Evolutionary conservation across 2,888 invertebrate genomes (phyloP).

Genomic region (Ellobium chinense): DNA sequence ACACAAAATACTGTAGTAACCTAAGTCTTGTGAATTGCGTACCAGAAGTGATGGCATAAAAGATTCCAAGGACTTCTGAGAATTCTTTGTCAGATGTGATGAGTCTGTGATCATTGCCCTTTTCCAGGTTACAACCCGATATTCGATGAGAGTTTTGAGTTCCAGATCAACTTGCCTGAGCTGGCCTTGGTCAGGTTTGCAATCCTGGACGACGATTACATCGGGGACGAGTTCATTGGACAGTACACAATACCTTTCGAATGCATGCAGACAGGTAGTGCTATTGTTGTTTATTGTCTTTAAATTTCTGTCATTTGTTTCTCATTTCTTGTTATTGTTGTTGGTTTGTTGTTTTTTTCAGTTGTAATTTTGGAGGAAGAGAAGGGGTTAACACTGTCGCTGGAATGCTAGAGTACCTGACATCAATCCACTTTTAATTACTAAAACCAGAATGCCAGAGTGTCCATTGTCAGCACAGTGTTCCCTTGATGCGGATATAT

Average conservation of each 20-base stretch:
- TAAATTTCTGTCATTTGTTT: constrained; percentile 7
- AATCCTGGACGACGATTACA: constrained; percentile 81
- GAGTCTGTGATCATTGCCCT: neutral
- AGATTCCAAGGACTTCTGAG: too few species aligned
- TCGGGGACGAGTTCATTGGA: constrained; percentile 83
- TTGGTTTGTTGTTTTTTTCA: neutral
- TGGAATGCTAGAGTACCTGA: too few species aligned
- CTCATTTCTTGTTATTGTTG: neutral
- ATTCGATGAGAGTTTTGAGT: constrained; percentile 84
- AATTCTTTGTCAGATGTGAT: too few species aligned
- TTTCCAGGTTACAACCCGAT: constrained; percentile 81
- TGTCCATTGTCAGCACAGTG: too few species aligned
- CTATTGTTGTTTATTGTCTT: neutral
- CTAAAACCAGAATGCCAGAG: too few species aligned
- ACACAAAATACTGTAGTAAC: too few species aligned
- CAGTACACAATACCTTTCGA: constrained; percentile 83
- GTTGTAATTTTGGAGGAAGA: too few species aligned
- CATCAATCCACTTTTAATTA: too few species aligned
- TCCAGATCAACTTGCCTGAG: constrained; percentile 82
- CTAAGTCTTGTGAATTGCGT: too few species aligned
- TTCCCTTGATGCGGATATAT: too few species aligned
- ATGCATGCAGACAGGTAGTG: constrained; percentile 81
- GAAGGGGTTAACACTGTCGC: too few species aligned
- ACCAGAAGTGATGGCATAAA: too few species aligned
- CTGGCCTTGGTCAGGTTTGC: constrained; percentile 82